Base-by-base conservation (phyloP, 2,888 invertebrate genomes). In the Ennomos erosarius region DNA sequence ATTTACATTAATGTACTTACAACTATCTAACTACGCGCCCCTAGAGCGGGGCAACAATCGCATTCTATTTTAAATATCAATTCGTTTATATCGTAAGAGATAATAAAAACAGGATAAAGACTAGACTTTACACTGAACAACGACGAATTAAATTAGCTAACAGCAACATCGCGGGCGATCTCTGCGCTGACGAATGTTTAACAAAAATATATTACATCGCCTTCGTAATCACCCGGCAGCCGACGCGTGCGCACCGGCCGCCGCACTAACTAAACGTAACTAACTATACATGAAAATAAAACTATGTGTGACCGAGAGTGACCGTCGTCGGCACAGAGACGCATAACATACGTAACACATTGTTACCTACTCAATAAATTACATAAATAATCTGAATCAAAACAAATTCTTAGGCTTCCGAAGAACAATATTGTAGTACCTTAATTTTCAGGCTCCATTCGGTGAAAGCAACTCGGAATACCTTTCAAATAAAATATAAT, bases 101-200 rank as follows among this genome's bases (percentile, higher is more conserved):
- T 87, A 87, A 88, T 86, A 84, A 83, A 87, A 91, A 91, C 90
- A 90, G 89, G 77, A 90, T 92, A 91, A 90, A 91, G 93, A 93
- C 93, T 93, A 93, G 93, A 93, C 91, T 89, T 90, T 92, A 92
- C 92, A 93, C 91, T 90, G 91, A 91, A 87, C 85, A 92, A 90
- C 89, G 88, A 88, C 84, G 85, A 87, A 77, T 83, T 82, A 82
- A 86, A 78, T 83, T 83, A 82, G 85, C 88, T 84, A 88, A 89
- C 86, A 86, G 87, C 88, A 85, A 87, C 82, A 79, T 81, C 84
- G 87, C 84, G 75, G 75, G 71, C 69, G 71, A 68, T 67, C 82
- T 68, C 74, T 70, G 70, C 67, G 82, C 78, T 78, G 79, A 70
- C 77, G 72, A 62, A 66, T 62, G 34, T 35, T 36, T 44, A 59